Evolutionary conservation across 2,113 vertebrate species (phyloP), one percentile per base, ranked within the genome.

Genomic region (Capra hircus): DNA sequence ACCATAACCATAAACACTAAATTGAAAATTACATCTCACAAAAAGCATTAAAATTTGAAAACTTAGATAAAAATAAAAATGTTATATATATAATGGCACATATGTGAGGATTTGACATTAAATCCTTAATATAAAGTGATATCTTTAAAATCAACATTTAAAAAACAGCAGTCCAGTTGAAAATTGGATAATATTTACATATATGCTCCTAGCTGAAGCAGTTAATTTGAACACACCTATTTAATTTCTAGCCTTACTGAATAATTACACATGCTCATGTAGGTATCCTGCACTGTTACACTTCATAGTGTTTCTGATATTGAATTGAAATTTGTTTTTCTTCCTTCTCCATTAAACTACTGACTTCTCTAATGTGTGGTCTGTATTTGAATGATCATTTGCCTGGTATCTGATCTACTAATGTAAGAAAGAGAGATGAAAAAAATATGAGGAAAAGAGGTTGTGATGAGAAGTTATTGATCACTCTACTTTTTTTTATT

Each of bases 381-480:
- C 16, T 93, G 7, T 86, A 83, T 53, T 77, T 21, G 45, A 89
- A 28, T 90, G 28, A 45, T 48, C 27, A 60, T 80, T 97, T 8
- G 10, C 25, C 6, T 71, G 33, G 7, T 64, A 52, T 52, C 6
- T 88, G 30, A 53, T 92, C 45, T 27, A 19, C 28, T 50, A 64
- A 50, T 62, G 12, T 55, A 45, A 87, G 11, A 25, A 25, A 59
- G 33, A 94, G 10, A 59, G 1, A 99, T 99, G 98, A 99, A 97
- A 84, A 96, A 95, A 90, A 97, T 97, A 67, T 97, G 96, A 98
- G 98, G 95, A 98, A 97, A 98, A 98, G 36, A 55, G 17, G 33
- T 4, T 50, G 27, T 71, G 17, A 86, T 7, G 21, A 53, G 8
- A 84, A 88, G 27, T n/a, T 45, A 88, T 13, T 81, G 15, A 71